Conservation (phyloP, 2,888 invertebrate species). For the Polyommatus icarus region DNA sequence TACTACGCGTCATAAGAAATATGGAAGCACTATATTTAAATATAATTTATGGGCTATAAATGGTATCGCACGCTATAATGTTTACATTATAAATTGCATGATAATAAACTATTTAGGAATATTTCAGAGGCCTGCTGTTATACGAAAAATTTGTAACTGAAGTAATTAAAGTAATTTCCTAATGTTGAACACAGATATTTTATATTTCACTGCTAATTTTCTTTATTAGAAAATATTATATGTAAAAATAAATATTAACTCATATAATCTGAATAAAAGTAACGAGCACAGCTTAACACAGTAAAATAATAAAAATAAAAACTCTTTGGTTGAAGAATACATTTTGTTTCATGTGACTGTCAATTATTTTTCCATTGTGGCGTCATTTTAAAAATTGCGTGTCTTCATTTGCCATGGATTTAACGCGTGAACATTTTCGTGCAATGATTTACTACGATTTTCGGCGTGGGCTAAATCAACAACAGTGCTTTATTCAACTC, state of each 20-base stretch:
- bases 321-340: too few species aligned
- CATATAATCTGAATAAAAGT: background rate
- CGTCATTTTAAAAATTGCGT: too few species aligned
- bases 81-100: constrained; percentile 31
- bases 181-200: constrained; percentile 54
- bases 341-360: too few species aligned
- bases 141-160: background rate
- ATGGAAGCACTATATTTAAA: constrained; percentile 10
- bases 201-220: background rate
- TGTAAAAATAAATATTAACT: background rate
- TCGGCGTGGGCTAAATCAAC: too few species aligned
- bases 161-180: constrained; percentile 69
- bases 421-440: too few species aligned
- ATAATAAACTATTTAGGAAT: constrained; percentile 23
- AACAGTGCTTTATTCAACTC: too few species aligned
- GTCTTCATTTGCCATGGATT: too few species aligned
- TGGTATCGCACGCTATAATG: constrained; percentile 27
- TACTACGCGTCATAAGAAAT: background rate
- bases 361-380: too few species aligned
- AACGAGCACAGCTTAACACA: background rate
- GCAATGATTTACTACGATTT: too few species aligned
- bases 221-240: background rate
- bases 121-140: background rate
- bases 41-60: constrained; percentile 24
- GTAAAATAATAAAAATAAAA: too few species aligned